Evolutionary conservation across 2,888 invertebrate genomes (phyloP).

Genomic region (Rambutsinella grinnellia): DNA sequence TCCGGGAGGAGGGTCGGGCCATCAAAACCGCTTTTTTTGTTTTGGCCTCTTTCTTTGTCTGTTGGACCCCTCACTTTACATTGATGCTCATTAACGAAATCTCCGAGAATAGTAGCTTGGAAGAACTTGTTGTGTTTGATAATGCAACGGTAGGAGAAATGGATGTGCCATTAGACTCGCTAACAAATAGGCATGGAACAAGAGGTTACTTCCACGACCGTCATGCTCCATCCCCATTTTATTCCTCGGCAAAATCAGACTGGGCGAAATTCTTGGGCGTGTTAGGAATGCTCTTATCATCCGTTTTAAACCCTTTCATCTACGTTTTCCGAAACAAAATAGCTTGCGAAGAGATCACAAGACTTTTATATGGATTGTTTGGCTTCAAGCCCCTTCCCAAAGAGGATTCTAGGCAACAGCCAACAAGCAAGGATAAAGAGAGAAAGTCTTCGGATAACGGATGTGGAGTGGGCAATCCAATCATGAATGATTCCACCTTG

Average conservation of each 20-base stretch:
- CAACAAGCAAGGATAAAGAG: constrained; percentile 36
- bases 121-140: constrained; percentile 34
- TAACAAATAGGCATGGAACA: neutral
- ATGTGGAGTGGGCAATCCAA: constrained; percentile 17
- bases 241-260: constrained; percentile 4
- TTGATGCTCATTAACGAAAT: constrained; percentile 67
- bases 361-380: constrained; percentile 63
- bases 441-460: constrained; percentile 37
- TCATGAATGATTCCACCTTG: constrained; percentile 21
- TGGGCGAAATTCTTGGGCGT: constrained; percentile 66
- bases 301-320: constrained; percentile 72
- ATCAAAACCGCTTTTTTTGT: constrained; percentile 72
- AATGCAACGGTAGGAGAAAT: constrained; percentile 28
- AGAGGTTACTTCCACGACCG: neutral
- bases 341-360: constrained; percentile 69
- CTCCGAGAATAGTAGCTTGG: constrained; percentile 38
- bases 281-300: constrained; percentile 70
- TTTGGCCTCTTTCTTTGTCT: constrained; percentile 71
- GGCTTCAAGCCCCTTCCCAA: constrained; percentile 35
- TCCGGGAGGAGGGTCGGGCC: constrained; percentile 72
- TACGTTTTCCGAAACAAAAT: constrained; percentile 72
- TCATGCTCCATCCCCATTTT: neutral
- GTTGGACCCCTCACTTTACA: constrained; percentile 71
- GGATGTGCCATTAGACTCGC: constrained; percentile 16
- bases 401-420: constrained; percentile 22